Percentiles rank a stretch among this genome's conserved stretches.
phyloP scores from a whole-genome alignment of 2,113 vertebrate genomes.

The Rhodinocichla rosea region DNA sequence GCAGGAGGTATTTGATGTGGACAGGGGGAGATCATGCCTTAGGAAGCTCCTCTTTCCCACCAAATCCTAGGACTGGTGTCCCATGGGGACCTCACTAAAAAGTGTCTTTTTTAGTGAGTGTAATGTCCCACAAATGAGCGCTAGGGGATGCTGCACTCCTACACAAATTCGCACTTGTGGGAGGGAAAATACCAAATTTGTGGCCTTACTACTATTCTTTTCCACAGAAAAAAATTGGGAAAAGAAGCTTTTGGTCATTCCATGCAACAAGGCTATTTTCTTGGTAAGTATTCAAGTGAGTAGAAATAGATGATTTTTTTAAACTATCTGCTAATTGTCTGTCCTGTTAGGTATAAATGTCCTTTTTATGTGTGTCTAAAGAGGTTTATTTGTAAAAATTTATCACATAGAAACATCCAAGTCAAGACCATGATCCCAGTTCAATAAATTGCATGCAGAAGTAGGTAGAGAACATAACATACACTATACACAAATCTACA shows the following conservation, averaged over 20 bases:
- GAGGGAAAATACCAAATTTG: background rate
- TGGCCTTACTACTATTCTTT: background rate
- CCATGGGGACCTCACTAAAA: background rate
- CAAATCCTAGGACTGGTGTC: background rate
- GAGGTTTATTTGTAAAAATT: background rate
- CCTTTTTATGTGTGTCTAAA: background rate
- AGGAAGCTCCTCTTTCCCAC: background rate
- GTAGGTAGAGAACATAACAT: background rate
- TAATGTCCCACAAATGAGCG: background rate
- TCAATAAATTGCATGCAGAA: background rate
- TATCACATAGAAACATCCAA: background rate
- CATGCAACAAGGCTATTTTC: background rate
- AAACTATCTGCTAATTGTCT: background rate
- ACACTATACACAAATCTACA: background rate
- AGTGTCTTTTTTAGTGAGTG: background rate
- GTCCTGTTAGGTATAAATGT: background rate
- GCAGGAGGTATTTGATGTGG: background rate
- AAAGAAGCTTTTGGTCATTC: background rate
- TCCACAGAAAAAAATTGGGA: background rate
- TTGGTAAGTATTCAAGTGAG: background rate
- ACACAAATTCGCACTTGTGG: accelerated
- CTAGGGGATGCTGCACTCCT: conserved; percentile 27
- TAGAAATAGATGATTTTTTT: background rate
- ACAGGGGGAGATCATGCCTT: background rate
- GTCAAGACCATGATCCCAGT: background rate